Base-by-base conservation (phyloP, 2,797 vertebrate genomes). In the Scleropages formosus region DNA sequence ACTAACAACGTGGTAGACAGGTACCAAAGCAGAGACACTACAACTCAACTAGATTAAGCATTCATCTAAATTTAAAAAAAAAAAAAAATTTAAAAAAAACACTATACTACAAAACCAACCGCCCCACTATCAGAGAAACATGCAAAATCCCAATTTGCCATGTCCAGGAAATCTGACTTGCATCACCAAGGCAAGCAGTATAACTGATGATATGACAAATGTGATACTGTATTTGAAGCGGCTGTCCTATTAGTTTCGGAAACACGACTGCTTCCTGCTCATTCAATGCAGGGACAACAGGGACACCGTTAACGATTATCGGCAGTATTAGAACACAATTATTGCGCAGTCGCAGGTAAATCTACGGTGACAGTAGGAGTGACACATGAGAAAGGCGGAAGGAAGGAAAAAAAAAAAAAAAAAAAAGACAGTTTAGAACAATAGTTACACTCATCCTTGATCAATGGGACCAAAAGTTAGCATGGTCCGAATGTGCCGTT, bases 381-480 rank as follows among this genome's bases (percentile, higher is more conserved):
- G 74, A 75, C 11, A 66, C 46, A 72, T 62, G 31, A 66, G 64
- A 27, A n/a, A n/a, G n/a, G n/a, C n/a, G n/a, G n/a, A n/a, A n/a
- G n/a, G n/a, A n/a, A n/a, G n/a, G n/a, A n/a, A n/a, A n/a, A n/a
- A n/a, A n/a, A n/a, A n/a, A 66, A 60, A 66, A 53, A 60, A 60
- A 76, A 73, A 49, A 56, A 66, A 80, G 77, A 64, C 26, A 73
- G 66, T 81, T 87, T 85, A 86, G 82, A 85, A 80, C 65, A 64
- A 74, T 77, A 83, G 84, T 91, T 90, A 92, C 39, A 4, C 59
- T 59, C 74, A 84, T 83, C 79, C 78, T 80, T 80, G 82, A 84
- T 82, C 84, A 86, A 83, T 78, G 78, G 83, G 83, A 85, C 78
- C 85, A 81, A 84, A 61, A 82, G 85, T 78, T 78, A 85, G 79